phyloP scores from a whole-genome alignment of 2,888 invertebrate species.

The Dolomedes plantarius region DNA sequence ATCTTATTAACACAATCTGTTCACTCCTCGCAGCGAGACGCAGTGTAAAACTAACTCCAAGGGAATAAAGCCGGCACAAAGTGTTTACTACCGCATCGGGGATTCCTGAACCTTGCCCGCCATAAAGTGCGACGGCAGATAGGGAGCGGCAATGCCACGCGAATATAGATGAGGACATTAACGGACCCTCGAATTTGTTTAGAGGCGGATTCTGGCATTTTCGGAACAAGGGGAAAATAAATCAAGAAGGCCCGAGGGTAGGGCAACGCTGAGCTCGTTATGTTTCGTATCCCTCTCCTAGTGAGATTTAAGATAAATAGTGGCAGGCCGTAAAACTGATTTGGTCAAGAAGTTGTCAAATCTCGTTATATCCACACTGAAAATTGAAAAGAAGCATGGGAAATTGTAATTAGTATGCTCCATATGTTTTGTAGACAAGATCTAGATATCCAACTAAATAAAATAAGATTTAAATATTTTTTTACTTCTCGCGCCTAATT shows the following conservation, averaged over 20 bases:
- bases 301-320: too few relatives aligned
- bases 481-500: too few relatives aligned
- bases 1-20: background rate
- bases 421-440: too few relatives aligned
- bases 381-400: too few relatives aligned
- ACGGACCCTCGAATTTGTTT: constrained; percentile 10
- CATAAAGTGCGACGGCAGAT: constrained; percentile 27
- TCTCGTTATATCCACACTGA: too few relatives aligned
- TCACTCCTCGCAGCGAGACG: background rate
- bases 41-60: background rate
- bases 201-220: constrained; percentile 13
- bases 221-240: constrained; percentile 10
- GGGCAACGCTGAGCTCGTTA: too few relatives aligned
- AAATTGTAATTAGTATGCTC: too few relatives aligned
- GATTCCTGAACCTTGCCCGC: background rate
- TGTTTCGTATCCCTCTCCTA: too few relatives aligned
- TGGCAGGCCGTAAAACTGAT: background rate
- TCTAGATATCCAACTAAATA: too few relatives aligned
- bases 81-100: background rate
- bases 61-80: background rate
- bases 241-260: constrained; percentile 11
- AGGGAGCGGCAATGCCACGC: constrained; percentile 39
- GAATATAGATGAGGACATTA: constrained; percentile 64
- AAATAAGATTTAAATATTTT: too few relatives aligned
- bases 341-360: background rate